phyloP scores from a whole-genome alignment of 2,797 vertebrate species.

The Ceyx erithaca region DNA sequence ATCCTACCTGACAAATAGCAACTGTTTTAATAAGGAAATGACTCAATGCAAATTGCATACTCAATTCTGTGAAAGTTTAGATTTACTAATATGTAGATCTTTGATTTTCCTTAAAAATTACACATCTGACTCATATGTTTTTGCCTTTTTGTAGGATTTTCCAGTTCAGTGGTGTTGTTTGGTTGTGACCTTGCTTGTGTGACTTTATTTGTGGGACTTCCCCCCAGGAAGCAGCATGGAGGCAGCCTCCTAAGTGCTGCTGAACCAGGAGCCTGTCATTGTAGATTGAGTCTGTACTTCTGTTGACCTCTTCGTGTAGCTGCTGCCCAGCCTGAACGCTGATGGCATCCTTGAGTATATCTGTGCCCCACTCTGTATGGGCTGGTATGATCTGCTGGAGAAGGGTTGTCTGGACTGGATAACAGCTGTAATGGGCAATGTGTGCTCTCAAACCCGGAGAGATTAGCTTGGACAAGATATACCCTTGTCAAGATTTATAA shows the following conservation, averaged over 20 bases:
- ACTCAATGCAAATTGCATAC: neutral
- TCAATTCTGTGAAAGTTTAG: neutral
- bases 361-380: neutral
- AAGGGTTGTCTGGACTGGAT: neutral
- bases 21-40: neutral
- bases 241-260: neutral
- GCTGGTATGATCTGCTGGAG: neutral
- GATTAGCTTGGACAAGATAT: neutral
- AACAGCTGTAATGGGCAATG: neutral
- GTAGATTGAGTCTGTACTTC: neutral
- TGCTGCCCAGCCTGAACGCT: neutral
- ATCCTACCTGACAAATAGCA: neutral
- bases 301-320: accelerated
- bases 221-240: accelerated
- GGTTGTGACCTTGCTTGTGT: neutral
- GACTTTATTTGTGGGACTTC: accelerated
- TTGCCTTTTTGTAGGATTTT: neutral
- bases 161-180: accelerated
- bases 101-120: neutral
- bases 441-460: neutral
- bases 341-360: accelerated
- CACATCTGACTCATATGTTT: too few relatives aligned
- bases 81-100: neutral
- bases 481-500: neutral
- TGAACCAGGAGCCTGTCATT: accelerated